These are phyloP conservation scores for Onychostruthus taczanowskii DNA, from an alignment of 2,113 vertebrate species.

Conservation along the genomic window DNA sequence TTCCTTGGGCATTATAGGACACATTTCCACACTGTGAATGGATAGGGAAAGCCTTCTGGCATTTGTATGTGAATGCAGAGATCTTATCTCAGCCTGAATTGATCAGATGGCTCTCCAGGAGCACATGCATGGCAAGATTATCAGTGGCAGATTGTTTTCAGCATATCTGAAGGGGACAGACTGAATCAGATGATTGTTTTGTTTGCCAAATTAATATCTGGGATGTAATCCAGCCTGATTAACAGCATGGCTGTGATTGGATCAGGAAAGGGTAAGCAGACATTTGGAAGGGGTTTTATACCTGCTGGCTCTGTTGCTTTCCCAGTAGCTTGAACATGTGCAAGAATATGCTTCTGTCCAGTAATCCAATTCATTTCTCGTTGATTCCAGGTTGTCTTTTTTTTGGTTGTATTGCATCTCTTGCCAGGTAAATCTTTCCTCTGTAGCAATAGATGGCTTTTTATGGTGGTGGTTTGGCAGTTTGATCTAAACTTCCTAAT, in stretches of 20 bases:
- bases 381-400: conserved; percentile 7
- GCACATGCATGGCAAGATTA: background rate
- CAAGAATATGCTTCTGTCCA: background rate
- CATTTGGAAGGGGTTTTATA: conserved; percentile 4
- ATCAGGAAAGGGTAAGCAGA: conserved; percentile 8
- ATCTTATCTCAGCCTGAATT: accelerated
- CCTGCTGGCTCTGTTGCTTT: conserved; percentile 17
- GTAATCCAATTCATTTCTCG: conserved; percentile 15
- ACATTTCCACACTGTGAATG: background rate
- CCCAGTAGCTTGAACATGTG: background rate
- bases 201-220: conserved; percentile 48
- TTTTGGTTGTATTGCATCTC: background rate
- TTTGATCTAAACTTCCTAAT: background rate
- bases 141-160: conserved; percentile 23
- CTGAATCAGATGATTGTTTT: background rate
- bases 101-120: background rate
- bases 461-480: background rate
- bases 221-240: conserved; percentile 32
- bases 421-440: background rate
- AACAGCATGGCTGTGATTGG: conserved; percentile 2
- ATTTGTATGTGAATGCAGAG: accelerated
- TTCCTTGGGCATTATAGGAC: background rate
- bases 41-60: background rate
- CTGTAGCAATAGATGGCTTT: background rate
- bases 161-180: background rate